Conservation (phyloP, 2,888 invertebrate species). For the Meiosimyza decipiens region DNA sequence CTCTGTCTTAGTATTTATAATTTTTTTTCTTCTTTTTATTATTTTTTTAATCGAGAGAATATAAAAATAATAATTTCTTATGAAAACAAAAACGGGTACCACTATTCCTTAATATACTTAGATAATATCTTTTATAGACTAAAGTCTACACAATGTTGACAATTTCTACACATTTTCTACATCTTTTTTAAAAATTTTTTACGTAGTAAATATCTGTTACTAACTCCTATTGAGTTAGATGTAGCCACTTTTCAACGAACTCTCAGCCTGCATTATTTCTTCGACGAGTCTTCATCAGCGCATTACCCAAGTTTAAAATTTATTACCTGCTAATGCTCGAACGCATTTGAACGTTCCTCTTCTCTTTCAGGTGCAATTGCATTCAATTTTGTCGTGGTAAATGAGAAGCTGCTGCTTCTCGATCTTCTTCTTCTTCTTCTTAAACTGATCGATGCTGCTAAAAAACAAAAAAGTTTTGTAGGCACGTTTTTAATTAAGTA, state of each 20-base stretch:
- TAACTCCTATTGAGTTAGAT: too few relatives aligned
- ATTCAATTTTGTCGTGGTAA: neutral
- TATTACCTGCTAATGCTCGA: constrained; percentile 61
- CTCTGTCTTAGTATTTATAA: too few relatives aligned
- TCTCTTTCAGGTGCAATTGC: neutral
- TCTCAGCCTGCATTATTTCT: neutral
- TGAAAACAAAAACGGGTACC: too few relatives aligned
- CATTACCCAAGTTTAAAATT: constrained; percentile 50
- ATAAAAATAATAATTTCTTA: too few relatives aligned
- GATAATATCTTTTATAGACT: too few relatives aligned
- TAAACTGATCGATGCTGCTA: neutral
- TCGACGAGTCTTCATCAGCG: neutral
- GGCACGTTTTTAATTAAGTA: constrained; percentile 64
- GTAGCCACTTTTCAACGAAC: neutral
- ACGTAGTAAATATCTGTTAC: too few relatives aligned
- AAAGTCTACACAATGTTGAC: too few relatives aligned
- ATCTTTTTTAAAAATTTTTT: too few relatives aligned
- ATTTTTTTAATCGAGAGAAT: too few relatives aligned
- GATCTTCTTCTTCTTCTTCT: neutral
- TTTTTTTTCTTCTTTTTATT: too few relatives aligned
- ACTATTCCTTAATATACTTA: too few relatives aligned
- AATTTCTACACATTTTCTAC: too few relatives aligned
- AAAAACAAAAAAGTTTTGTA: constrained; percentile 36
- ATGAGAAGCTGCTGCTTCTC: neutral
- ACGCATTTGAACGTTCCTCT: constrained; percentile 49